Base-by-base conservation (phyloP, 1,140 invertebrate species). In the Leptinotarsa lineolata region DNA sequence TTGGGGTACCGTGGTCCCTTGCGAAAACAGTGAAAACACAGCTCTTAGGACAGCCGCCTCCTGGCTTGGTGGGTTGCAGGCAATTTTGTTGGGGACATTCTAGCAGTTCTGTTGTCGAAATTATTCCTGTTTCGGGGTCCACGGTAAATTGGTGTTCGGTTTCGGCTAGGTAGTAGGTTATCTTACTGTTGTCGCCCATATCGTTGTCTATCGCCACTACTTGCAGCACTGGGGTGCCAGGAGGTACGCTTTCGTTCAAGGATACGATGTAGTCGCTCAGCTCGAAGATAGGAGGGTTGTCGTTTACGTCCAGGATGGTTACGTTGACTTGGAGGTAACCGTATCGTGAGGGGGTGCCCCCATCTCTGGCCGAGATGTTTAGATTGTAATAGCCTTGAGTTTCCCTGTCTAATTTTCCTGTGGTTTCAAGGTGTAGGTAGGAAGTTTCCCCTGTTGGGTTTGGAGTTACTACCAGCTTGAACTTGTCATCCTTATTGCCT, bases 21-120 rank as follows among this genome's bases (percentile, higher is more conserved):
- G 96, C 96, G 82, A 95, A 96, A 0, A 99, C 94, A 0, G 95
- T 97, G 78, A 98, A 94, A 12, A 98, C 94, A 85, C 96, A 98
- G 82, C 93, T 94, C 86, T 96, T 94, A 30, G 94, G 89, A 83
- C 94, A 95, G 73, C 87, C 86, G 73, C 87, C 88, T 16, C 85
- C 86, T 39, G 85, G 86, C 20, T 81, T 79, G 0, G 80, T 76
- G 4, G 78, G 78, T 4, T 85, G 85, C 8, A 84, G 84, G 80
- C 91, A 92, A 71, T 87, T 92, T 74, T 91, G 89, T 74, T 91
- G 90, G 1, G 92, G 93, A 82, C 95, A 96, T 71, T 92, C 92
- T 15, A 96, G 84, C 13, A 88, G 86, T 82, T 95, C 93, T 0
- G 91, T 89, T 0, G 94, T 97, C 11, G 90, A 91, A 75, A 97